These are phyloP conservation scores for Diadophis punctatus DNA, from an alignment of 2,113 vertebrate species.

Conservation along the genomic window DNA sequence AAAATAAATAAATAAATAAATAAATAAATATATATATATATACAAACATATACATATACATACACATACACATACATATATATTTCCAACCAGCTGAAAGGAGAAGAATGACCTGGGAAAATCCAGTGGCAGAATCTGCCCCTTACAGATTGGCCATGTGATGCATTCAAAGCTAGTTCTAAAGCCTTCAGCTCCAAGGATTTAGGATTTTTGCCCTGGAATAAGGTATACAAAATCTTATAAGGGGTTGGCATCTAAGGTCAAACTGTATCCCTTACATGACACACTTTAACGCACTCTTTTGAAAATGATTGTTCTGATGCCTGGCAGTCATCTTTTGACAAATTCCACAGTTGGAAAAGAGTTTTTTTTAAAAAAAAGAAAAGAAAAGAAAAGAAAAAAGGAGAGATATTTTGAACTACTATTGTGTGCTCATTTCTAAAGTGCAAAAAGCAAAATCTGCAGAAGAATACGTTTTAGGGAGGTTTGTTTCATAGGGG, in stretches of 20 bases:
- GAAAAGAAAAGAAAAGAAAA: neutral
- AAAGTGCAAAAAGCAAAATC: conserved; percentile 17
- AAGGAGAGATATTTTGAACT: conserved; percentile 5
- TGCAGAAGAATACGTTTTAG: neutral
- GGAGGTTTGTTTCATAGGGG: neutral
- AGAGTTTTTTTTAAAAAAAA: neutral
- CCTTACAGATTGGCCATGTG: conserved; percentile 34
- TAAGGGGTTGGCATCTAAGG: conserved; percentile 19
- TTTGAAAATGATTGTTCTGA: conserved; percentile 1
- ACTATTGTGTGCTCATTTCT: conserved; percentile 17
- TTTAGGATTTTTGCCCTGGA: conserved; percentile 38
- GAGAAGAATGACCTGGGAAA: conserved; percentile 48
- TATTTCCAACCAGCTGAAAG: conserved; percentile 52
- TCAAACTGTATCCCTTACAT: conserved; percentile 13
- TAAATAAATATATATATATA: no score
- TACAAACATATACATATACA: no score
- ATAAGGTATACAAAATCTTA: neutral
- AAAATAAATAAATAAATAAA: no score
- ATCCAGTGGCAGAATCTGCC: conserved; percentile 36
- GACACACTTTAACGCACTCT: conserved; percentile 21
- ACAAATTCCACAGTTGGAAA: conserved; percentile 39
- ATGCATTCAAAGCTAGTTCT: conserved; percentile 38
- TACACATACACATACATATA: no score
- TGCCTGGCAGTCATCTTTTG: conserved; percentile 5
- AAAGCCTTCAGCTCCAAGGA: conserved; percentile 39